Evolutionary conservation across 2,888 invertebrate species (phyloP), one percentile per base, ranked within the genome.

Genomic region (Scelioninae gen. 2): DNA sequence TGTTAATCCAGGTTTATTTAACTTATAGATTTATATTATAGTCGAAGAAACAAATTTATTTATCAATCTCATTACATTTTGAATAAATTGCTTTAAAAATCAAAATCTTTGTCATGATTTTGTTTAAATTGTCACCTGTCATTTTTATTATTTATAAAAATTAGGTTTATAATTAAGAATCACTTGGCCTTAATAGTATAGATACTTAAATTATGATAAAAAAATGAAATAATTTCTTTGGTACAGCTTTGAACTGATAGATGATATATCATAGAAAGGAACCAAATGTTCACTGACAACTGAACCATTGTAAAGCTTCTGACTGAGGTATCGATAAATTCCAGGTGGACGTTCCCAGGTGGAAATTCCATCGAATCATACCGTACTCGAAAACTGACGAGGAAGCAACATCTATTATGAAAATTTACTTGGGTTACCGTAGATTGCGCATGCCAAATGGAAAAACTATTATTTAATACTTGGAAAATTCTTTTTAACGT

Each of bases 311-410:
- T 58, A 37, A 28, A 18, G 46, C 19, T 31, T 46, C 13, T 28
- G 16, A 31, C 28, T 35, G 37, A 55, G 37, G 37, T 43, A 60
- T 68, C 45, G 52, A 15, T 45, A 45, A 16, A 58, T 58, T 60
- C 68, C 68, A 68, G 68, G 58, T 68, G 68, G 50, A 52, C 57
- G 39, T 46, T 55, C 15, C 57, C 65, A 65, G 57, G 48, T 57
- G 55, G 52, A 53, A 57, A 57, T 53, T 39, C 35, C 43, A 22
- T 16, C 16, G 39, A 50, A 60, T 46, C 46, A 60, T 10, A 11
- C 45, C 10, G 46, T 16, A 18, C 46, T 37, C 18, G 35, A 22
- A 46, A 19, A 46, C 15, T 46, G 31, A 45, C 33, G 25, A 45
- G 57, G 31, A 43, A 33, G 33, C 11, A n/a, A 16, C 25, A 28